Conservation (phyloP, 2,113 vertebrate genomes). For the Oxyura jamaicensis region DNA sequence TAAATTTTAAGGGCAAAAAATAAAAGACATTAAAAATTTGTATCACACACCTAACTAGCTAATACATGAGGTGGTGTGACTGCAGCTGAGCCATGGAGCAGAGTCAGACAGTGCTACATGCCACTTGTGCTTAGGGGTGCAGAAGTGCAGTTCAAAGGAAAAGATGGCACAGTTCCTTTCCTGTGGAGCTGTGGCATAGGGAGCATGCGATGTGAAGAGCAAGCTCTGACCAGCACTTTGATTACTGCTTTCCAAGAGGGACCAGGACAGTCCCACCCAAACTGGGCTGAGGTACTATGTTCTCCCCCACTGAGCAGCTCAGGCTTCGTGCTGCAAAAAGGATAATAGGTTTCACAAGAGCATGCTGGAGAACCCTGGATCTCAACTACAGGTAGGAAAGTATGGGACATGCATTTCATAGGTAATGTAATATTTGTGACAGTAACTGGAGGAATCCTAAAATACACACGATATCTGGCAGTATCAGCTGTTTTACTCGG, state of each 20-base stretch:
- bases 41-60: neutral
- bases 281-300: neutral
- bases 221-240: neutral
- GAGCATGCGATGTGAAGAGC: neutral
- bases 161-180: neutral
- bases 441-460: neutral
- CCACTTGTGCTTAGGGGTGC: neutral
- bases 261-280: neutral
- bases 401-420: neutral
- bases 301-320: neutral
- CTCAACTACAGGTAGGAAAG: neutral
- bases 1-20: neutral
- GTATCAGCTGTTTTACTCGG: neutral
- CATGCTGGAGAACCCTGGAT: neutral
- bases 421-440: neutral
- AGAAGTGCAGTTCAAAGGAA: neutral
- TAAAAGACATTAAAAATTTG: neutral
- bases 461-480: neutral
- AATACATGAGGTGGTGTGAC: fast-evolving
- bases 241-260: neutral
- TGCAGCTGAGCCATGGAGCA: neutral
- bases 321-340: neutral
- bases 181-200: neutral
- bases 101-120: neutral
- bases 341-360: neutral